Evolutionary conservation across 1,140 invertebrate species (phyloP), one percentile per base, ranked within the genome.

Genomic region (Magallana gigas): DNA sequence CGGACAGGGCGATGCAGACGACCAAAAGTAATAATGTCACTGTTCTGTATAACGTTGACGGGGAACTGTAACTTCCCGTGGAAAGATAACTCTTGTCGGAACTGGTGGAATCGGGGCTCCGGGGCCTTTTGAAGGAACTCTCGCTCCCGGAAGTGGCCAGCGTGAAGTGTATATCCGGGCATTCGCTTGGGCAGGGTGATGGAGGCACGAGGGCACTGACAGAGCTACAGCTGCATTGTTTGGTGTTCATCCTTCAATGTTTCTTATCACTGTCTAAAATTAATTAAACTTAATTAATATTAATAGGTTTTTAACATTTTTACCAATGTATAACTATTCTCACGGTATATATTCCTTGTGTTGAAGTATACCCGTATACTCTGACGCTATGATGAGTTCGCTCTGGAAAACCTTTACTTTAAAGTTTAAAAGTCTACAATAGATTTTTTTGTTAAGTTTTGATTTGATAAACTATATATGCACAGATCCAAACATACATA

Each of bases 81-180:
- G 68, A 76, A 18, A 76, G 12, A 29, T 76, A 36, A 76, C 68
- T 76, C 68, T 83, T 83, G 11, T 83, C 81, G 48, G 48, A 83
- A 76, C 68, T 76, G 4, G 68, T 36, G 18, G 68, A 76, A 23
- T 29, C 68, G 12, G 68, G 36, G 68, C 23, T 76, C 36, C 68
- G 68, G 11, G 0, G 8, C 36, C 68, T 76, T 76, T 29, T 29
- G 68, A 76, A 29, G 68, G 68, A 76, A 11, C 68, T 76, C 68
- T 76, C 68, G 23, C 68, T 76, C 6, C 7, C 68, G 18, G 68
- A 76, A 76, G 68, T 76, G 23, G 68, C 36, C 68, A 76, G 18
- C 14, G 68, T 76, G 14, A 76, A 76, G 12, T 76, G 68, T 5
- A 76, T 23, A 36, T 76, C 68, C 68, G 68, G 68, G 23, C 68